phyloP scores from a whole-genome alignment of 2,888 invertebrate species.

The Leucozona laternaria region DNA sequence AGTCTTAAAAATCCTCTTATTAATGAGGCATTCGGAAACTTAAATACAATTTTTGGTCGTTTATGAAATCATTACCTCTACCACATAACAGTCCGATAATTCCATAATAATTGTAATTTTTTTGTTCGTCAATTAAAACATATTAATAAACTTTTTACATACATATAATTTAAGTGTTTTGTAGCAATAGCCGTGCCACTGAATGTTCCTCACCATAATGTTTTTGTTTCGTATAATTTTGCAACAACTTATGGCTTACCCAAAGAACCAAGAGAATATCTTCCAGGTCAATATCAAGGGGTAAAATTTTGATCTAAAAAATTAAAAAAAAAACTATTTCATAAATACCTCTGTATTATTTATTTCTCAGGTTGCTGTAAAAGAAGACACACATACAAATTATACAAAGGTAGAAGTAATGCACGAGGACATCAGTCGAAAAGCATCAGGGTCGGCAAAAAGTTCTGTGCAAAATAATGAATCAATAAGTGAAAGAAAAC shows the following conservation, averaged over 20 bases:
- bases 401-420: neutral
- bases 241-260: slow-evolving; percentile 88
- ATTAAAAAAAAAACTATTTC: neutral
- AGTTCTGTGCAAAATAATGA: neutral
- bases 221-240: slow-evolving; percentile 90
- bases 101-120: too few relatives aligned
- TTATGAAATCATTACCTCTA: too few relatives aligned
- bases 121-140: neutral
- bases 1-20: too few relatives aligned
- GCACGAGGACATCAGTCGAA: slow-evolving; percentile 1
- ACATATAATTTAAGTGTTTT: slow-evolving; percentile 85
- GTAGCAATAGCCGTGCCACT: slow-evolving; percentile 89
- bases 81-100: too few relatives aligned
- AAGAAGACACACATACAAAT: slow-evolving; percentile 7
- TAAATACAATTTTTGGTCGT: too few relatives aligned
- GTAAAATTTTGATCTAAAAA: slow-evolving; percentile 80
- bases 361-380: slow-evolving; percentile 18
- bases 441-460: neutral
- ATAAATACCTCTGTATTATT: neutral
- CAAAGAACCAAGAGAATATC: slow-evolving; percentile 85
- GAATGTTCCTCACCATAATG: slow-evolving; percentile 88
- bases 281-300: slow-evolving; percentile 83
- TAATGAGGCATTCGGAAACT: too few relatives aligned
- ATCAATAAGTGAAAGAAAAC: neutral
- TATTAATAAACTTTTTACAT: neutral